Conservation (phyloP, 2,888 invertebrate species). For the Pristionchus entomophagus region DNA sequence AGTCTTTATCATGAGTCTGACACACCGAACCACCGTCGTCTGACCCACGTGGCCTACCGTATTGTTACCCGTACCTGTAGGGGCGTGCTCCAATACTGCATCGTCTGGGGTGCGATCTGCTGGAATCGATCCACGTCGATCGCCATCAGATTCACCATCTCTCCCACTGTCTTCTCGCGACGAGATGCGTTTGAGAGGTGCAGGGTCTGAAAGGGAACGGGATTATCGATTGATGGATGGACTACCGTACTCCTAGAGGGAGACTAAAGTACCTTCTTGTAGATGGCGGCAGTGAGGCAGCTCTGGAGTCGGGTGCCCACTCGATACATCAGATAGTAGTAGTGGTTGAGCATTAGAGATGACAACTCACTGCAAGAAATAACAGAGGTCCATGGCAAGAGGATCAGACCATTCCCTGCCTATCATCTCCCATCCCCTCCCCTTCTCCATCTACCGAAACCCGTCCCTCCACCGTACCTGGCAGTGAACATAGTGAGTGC, state of each 20-base stretch:
- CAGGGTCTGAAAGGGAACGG: conserved; percentile 73
- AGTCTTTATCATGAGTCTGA: conserved; percentile 65
- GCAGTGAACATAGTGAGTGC: conserved; percentile 69
- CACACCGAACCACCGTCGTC: conserved; percentile 12
- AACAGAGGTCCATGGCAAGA: neutral
- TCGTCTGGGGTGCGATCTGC: conserved; percentile 75
- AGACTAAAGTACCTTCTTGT: conserved; percentile 75
- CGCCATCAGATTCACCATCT: conserved; percentile 80
- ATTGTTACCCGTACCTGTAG: conserved; percentile 69
- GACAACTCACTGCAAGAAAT: conserved; percentile 64
- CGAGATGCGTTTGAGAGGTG: conserved; percentile 78
- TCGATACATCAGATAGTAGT: conserved; percentile 74
- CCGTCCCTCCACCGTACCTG: conserved; percentile 48
- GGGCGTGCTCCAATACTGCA: conserved; percentile 75
- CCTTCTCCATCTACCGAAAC: too few relatives aligned
- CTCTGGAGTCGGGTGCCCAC: conserved; percentile 74
- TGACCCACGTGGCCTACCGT: too few relatives aligned
- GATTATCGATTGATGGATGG: neutral
- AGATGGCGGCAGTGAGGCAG: conserved; percentile 72
- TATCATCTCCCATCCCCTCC: neutral
- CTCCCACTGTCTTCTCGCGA: conserved; percentile 79
- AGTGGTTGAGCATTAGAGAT: conserved; percentile 72
- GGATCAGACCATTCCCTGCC: neutral
- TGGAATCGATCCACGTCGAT: conserved; percentile 78
- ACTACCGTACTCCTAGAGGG: neutral